Evolutionary conservation across 2,113 vertebrate genomes (phyloP), one percentile per base, ranked within the genome.

Genomic region (Dicentrarchus labrax): DNA sequence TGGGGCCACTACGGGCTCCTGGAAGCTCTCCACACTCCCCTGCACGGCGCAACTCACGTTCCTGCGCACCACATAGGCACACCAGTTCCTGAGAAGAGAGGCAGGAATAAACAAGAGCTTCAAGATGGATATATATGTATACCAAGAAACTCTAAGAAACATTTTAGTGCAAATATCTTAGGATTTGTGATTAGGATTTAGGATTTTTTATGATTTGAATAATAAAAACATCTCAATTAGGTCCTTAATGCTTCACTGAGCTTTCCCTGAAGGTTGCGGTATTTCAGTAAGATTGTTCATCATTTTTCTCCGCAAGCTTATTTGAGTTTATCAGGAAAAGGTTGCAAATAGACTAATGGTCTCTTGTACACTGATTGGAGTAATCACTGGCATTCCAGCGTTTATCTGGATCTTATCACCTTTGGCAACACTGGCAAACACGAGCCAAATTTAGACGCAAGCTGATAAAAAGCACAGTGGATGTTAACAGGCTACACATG

Each of bases 11-110:
- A 97, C 96, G 53, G 98, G 96, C 89, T 97, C 96, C 88, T 96
- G 93, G 88, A 95, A 97, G 86, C 95, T 97, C 94, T 98, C 97
- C 48, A 96, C 95, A 72, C 97, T 95, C 79, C 96, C 97, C 91
- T 96, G 95, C 91, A 99, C 98, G 0, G 97, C 95, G 92, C 98
- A 99, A 92, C 96, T 99, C 93, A 98, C 97, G 83, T 99, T 99
- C 95, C 92, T 98, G 86, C 96, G 97, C 90, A 99, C 97, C 7
- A 99, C 96, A 91, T 96, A 97, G 75, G 98, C 98, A 87, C 98
- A 99, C 98, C 98, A 98, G 94, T 99, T 99, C 94, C 98, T 99
- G 93, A 54, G 57, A 74, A 73, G 51, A 61, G 75, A 83, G 39
- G 60, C 36, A 74, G 38, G 24, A 8, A 86, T 15, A 65, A 76